phyloP scores from a whole-genome alignment of 1,140 invertebrate genomes.

The Lepeophtheirus salmonis region DNA sequence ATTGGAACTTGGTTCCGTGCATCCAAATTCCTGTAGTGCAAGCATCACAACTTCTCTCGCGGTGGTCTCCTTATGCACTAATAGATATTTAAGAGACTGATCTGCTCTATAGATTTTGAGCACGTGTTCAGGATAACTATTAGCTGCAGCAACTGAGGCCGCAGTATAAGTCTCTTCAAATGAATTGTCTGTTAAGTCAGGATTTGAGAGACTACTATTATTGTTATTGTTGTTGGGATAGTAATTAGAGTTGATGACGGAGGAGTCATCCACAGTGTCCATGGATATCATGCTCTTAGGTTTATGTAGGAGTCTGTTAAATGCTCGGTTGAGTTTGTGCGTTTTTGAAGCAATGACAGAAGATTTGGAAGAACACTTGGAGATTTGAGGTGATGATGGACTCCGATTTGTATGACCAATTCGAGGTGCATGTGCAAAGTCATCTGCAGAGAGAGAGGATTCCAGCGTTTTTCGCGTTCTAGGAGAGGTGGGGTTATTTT shows the following conservation, averaged over 20 bases:
- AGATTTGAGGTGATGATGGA: background rate
- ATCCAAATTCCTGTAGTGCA: conserved; percentile 84
- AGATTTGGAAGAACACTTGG: background rate
- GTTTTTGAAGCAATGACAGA: background rate
- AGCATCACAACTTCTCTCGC: conserved; percentile 96
- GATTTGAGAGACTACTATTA: conserved; percentile 6
- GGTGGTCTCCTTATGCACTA: conserved; percentile 94
- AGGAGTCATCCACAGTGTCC: conserved; percentile 24
- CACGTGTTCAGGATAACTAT: conserved; percentile 88
- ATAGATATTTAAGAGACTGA: conserved; percentile 90
- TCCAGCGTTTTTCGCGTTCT: background rate
- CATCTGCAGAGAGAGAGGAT: conserved; percentile 35
- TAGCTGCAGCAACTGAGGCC: conserved; percentile 36
- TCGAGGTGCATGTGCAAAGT: conserved; percentile 27
- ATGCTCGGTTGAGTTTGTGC: conserved; percentile 31
- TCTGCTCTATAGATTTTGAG: conserved; percentile 88
- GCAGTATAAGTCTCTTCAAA: conserved; percentile 20
- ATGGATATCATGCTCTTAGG: conserved; percentile 17
- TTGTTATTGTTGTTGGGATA: conserved; percentile 24
- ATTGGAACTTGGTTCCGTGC: conserved; percentile 64
- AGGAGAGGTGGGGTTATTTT: background rate
- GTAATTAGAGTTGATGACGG: conserved; percentile 26
- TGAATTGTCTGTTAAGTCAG: background rate
- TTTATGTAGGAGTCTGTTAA: conserved; percentile 16
- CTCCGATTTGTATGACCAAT: conserved; percentile 1